A percentile compares a stretch with the other conserved stretches of the same genome.
Evolutionary conservation across 2,797 vertebrate genomes (phyloP).

Genomic region (Pteronotus mesoamericanus): DNA sequence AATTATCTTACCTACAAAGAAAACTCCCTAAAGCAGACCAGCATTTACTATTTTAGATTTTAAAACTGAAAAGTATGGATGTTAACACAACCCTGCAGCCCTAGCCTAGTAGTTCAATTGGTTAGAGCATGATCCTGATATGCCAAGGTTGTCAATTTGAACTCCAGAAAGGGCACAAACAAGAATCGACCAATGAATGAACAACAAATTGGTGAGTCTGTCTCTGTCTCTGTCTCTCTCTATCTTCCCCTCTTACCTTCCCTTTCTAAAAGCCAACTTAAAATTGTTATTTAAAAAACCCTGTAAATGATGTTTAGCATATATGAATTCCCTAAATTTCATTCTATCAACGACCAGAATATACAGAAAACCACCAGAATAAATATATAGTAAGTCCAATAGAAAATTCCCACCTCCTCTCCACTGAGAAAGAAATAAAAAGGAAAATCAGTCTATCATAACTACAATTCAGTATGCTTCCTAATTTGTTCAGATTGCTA

Average conservation of each 20-base stretch:
- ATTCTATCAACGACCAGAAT: not conserved
- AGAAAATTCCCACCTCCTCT: not conserved
- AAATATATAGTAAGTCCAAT: not conserved
- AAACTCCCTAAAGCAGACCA: not conserved
- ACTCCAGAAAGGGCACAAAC: not conserved
- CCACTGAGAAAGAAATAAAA: not conserved
- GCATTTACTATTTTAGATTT: conserved; percentile 2
- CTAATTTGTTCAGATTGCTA: not conserved
- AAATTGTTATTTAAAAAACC: not conserved
- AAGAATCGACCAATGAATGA: not conserved
- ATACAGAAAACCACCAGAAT: not conserved
- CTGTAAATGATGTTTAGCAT: not conserved
- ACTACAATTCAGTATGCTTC: not conserved
- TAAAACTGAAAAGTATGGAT: not conserved
- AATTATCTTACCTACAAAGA: not conserved
- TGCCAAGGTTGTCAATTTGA: not conserved
- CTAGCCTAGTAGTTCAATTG: not conserved
- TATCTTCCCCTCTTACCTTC: not conserved
- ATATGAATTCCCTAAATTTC: not conserved
- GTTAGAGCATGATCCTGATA: not conserved
- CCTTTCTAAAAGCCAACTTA: not conserved
- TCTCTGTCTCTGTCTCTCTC: not conserved
- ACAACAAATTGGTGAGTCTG: not conserved
- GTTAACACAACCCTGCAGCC: not conserved
- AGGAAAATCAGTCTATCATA: not conserved